Conservation (phyloP, 2,888 invertebrate genomes). For the Matsumyia berberina region DNA sequence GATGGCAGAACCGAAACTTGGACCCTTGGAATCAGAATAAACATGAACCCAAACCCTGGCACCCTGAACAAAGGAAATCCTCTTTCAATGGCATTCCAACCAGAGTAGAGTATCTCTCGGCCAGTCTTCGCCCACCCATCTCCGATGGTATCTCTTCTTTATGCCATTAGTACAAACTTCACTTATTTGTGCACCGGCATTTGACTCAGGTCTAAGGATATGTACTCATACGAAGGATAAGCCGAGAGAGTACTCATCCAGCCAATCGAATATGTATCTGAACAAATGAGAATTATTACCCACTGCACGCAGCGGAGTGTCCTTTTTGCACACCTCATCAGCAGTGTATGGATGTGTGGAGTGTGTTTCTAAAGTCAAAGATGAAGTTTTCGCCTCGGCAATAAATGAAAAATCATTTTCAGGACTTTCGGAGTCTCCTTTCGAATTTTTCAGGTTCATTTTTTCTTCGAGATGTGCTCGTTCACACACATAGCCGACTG, state of each 20-base stretch:
- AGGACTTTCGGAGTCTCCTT: slow-evolving; percentile 56
- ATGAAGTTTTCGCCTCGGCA: slow-evolving; percentile 63
- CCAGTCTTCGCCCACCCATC: slow-evolving; percentile 26
- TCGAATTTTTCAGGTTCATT: slow-evolving; percentile 57
- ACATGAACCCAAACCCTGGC: slow-evolving; percentile 52
- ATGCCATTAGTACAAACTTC: slow-evolving; percentile 73
- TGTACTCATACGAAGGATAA: slow-evolving; percentile 50
- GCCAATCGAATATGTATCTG: slow-evolving; percentile 73
- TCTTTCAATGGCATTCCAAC: slow-evolving; percentile 67
- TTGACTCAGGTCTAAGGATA: slow-evolving; percentile 48
- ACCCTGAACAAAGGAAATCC: slow-evolving; percentile 72
- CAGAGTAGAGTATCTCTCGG: slow-evolving; percentile 1
- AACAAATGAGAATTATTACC: slow-evolving; percentile 74
- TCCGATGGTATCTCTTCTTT: slow-evolving; percentile 67
- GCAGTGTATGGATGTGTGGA: neutral
- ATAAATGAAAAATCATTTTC: slow-evolving; percentile 76
- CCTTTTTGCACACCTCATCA: slow-evolving; percentile 47
- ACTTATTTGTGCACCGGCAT: slow-evolving; percentile 74
- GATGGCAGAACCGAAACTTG: slow-evolving; percentile 54
- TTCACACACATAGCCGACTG: no score
- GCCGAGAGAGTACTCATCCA: slow-evolving; percentile 50
- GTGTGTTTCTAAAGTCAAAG: slow-evolving; percentile 60
- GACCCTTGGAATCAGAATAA: slow-evolving; percentile 49
- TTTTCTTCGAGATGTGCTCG: slow-evolving; percentile 39
- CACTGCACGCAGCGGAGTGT: slow-evolving; percentile 31